phyloP scores from a whole-genome alignment of 2,888 invertebrate genomes.

The Protophormia terraenovae region DNA sequence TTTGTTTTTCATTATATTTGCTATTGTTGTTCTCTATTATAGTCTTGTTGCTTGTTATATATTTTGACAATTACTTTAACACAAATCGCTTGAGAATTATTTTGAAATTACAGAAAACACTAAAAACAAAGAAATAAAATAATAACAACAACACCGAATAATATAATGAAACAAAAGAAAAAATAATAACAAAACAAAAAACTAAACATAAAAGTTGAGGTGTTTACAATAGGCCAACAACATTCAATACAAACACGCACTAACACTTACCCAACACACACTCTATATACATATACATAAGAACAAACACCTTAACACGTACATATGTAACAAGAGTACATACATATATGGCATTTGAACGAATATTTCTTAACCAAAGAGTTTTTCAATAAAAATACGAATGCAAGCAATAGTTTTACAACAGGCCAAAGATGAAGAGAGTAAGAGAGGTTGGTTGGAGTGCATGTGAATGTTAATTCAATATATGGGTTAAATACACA shows the following conservation, averaged over 20 bases:
- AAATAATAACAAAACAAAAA: neutral
- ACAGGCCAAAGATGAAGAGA: neutral
- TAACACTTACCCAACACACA: neutral
- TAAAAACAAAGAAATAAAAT: constrained; percentile 5
- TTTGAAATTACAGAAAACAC: constrained; percentile 41
- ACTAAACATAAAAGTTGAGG: constrained; percentile 8
- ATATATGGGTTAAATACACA: constrained; percentile 57
- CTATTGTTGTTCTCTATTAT: neutral
- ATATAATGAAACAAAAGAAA: constrained; percentile 8
- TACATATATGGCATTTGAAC: neutral
- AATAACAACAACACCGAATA: neutral
- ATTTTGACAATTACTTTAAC: constrained; percentile 48
- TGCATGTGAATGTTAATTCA: constrained; percentile 33
- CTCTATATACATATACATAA: neutral
- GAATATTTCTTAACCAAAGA: constrained; percentile 30
- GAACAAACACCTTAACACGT: neutral
- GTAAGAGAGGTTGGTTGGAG: neutral
- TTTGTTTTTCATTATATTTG: no score
- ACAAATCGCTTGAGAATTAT: constrained; percentile 51
- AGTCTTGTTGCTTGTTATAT: neutral
- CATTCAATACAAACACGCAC: constrained; percentile 30
- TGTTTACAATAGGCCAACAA: constrained; percentile 38
- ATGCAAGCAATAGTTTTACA: constrained; percentile 10
- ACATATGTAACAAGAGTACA: neutral
- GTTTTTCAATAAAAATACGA: constrained; percentile 43